A percentile compares a stretch with the other conserved stretches of the same genome.
These are phyloP conservation scores for Habroteleia sp. DNA, from an alignment of 2,888 invertebrate species.

Conservation along the genomic window DNA sequence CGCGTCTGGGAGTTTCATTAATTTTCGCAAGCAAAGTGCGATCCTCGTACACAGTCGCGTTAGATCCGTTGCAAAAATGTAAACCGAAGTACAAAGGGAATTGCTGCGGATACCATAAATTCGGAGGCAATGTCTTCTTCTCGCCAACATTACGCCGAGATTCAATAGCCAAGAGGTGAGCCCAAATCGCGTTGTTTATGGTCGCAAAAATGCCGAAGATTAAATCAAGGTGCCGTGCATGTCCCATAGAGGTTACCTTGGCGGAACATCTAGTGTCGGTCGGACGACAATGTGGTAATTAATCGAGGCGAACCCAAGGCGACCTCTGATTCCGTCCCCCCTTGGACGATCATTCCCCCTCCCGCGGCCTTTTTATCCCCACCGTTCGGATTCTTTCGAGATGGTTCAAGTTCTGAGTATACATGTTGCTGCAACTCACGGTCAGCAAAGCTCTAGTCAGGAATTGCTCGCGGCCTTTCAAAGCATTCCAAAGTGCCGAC, in stretches of 20 bases:
- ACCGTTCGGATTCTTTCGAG: constrained; percentile 67
- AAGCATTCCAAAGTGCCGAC: constrained; percentile 80
- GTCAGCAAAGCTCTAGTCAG: constrained; percentile 71
- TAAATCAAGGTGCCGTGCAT: constrained; percentile 70
- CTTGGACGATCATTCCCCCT: constrained; percentile 38
- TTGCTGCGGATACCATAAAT: constrained; percentile 38
- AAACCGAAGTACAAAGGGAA: constrained; percentile 18
- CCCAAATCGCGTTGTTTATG: constrained; percentile 65
- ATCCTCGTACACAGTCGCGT: constrained; percentile 3
- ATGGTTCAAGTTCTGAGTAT: constrained; percentile 72
- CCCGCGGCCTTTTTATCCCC: constrained; percentile 54
- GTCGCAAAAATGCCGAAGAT: constrained; percentile 71
- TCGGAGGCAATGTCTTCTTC: constrained; percentile 49
- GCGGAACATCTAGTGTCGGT: constrained; percentile 72
- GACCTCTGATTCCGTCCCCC: constrained; percentile 68
- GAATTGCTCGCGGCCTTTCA: constrained; percentile 79
- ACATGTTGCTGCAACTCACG: constrained; percentile 68
- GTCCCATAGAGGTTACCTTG: constrained; percentile 72
- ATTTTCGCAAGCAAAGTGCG: constrained; percentile 4
- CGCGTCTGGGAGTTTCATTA: constrained; percentile 18
- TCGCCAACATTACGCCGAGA: constrained; percentile 62
- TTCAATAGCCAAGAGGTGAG: constrained; percentile 61
- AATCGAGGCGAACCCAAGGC: constrained; percentile 77
- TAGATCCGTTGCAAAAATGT: constrained; percentile 35
- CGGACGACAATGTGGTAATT: constrained; percentile 80